Base-by-base conservation (phyloP, 2,113 vertebrate genomes). In the Orycteropus afer region DNA sequence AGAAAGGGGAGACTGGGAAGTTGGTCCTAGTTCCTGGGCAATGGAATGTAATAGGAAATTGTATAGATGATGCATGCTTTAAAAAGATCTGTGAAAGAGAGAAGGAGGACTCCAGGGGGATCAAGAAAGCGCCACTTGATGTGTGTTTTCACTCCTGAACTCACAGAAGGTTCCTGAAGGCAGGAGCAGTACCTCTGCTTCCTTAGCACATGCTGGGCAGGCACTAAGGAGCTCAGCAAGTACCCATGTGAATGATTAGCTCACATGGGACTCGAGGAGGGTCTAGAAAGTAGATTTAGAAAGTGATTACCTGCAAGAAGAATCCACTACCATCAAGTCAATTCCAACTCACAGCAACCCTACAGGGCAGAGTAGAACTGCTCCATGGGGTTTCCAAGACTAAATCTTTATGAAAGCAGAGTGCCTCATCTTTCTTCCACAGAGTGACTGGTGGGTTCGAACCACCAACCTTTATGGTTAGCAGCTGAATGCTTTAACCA, bases 31-130 rank as follows among this genome's bases (percentile, higher is more conserved):
- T 79, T 65, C 3, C 40, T 55, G 55, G 25, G 22, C 79, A 83
- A 17, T 93, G 51, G 76, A 90, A 82, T 63, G 34, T 57, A 86
- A 93, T 1, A 49, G 45, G 32, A 90, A 83, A 80, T 5, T 53
- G 37, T 32, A 32, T 67, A 74, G 10, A 49, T 18, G n/a, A 47
- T 18, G 45, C 57, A 79, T 74, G 15, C 7, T 86, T 67, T 27
- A 5, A 17, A 63, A 67, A 32, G 9, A 3, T 22, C 14, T 11
- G 17, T 71, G 17, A 51, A 45, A 17, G 67, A n/a, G 45, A 71
- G 20, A 45, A 32, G 49, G 7, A 11, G 5, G 1, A 32, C 67
- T 7, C 67, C 0, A 2, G 27, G 2, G 4, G 59, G 2, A 17
- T 10, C 9, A 17, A 18, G 42, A n/a, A 67, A 71, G 71, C 3